phyloP scores from a whole-genome alignment of 2,797 vertebrate species.

The Acestrorhynchus altus region DNA sequence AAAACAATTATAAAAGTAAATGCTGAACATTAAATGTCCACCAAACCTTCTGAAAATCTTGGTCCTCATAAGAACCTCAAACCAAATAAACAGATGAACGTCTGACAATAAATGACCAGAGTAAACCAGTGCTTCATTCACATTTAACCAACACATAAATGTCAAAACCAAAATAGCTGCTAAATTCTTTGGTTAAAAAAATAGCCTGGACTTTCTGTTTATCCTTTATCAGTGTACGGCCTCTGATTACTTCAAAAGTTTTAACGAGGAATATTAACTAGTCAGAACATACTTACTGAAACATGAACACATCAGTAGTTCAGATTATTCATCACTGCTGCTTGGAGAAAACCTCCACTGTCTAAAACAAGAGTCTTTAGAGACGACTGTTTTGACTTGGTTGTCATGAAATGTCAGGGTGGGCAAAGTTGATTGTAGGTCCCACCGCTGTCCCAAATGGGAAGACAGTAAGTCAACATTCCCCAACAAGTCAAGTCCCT shows the following conservation, averaged over 20 bases:
- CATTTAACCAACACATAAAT: not conserved
- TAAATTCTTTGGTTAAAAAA: not conserved
- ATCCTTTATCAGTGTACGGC: not conserved
- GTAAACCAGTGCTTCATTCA: constrained; percentile 8
- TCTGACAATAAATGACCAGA: not conserved
- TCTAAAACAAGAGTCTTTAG: not conserved
- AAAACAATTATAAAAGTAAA: not conserved
- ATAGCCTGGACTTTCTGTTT: not conserved
- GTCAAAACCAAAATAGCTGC: not conserved
- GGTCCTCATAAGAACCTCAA: not conserved
- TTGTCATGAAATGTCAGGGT: not conserved
- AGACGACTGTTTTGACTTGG: not conserved
- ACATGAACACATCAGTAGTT: not conserved
- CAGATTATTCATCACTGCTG: not conserved
- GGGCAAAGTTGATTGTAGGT: not conserved
- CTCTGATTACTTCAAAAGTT: not conserved
- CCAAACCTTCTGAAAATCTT: not conserved
- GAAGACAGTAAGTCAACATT: not conserved
- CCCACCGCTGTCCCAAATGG: not conserved
- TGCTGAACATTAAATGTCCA: not conserved
- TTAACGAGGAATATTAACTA: too few relatives aligned
- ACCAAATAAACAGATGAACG: not conserved
- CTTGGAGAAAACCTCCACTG: not conserved
- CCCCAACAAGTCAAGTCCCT: not conserved
- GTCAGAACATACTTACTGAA: not conserved